Evolutionary conservation across 2,113 vertebrate genomes (phyloP), one percentile per base, ranked within the genome.

Genomic region (Nerophis lumbriciformis): DNA sequence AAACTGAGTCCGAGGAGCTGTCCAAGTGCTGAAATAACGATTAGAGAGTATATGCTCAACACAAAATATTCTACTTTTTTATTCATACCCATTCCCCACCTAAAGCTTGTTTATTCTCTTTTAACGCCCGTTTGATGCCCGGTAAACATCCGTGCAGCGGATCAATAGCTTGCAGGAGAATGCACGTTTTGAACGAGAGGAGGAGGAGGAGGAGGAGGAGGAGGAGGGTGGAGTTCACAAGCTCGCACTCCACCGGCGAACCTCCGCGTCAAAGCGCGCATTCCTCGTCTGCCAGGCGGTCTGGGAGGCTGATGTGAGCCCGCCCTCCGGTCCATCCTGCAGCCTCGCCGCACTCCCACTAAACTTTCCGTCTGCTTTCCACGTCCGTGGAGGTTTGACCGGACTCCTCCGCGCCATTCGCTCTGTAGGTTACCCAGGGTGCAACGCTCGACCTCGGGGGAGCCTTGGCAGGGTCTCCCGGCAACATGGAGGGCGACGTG

Each of bases 401-500:
- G 78, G 77, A 83, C 79, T 49, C 65, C 63, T 54, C 63, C 61
- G 76, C 79, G 59, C 69, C 64, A 54, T 65, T 75, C 50, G 28
- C 61, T 73, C 1, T 51, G 39, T 68, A 36, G 63, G 67, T 79
- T 80, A 28, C 28, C 70, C 55, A 65, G 75, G 68, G 63, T 74
- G 60, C 71, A 38, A 75, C 65, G 7, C 65, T 55, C 71, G 81
- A 85, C 78, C 73, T 35, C 75, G 65, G 66, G 28, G 69, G 69
- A 80, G 82, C 78, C 77, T 77, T 84, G 79, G 76, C 71, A 28
- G 83, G 75, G 58, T 83, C 79, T 78, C 80, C 86, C 76, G 65
- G 73, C 52, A 76, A 39, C 78, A 92, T 91, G 91, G 91, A 92
- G 84, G 90, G 90, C 69, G 90, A 91, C 83, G 91, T 86, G 65